Percentiles rank a stretch among this genome's conserved stretches.
Conservation (phyloP, 2,797 vertebrate species). For the Crocodylus rhombifer region DNA sequence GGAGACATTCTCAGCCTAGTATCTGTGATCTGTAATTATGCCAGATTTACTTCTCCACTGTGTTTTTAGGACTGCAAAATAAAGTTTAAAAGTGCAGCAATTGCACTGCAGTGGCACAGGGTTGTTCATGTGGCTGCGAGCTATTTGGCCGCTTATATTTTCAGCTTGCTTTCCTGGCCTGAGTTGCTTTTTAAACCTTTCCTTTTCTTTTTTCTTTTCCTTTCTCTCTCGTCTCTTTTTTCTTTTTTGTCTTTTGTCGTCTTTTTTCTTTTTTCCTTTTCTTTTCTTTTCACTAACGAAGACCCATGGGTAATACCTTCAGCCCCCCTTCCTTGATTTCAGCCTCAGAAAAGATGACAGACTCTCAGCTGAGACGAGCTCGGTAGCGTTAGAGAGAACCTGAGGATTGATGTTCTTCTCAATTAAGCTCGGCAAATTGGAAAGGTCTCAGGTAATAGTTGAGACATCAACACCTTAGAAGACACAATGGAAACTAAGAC, state of each 20-base stretch:
- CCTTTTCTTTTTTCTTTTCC: not conserved
- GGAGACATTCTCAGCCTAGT: slow-evolving; percentile 40
- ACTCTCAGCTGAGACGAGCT: not conserved
- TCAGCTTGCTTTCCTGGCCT: not conserved
- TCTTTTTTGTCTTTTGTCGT: not conserved
- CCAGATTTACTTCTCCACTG: slow-evolving; percentile 19
- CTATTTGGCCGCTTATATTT: not conserved
- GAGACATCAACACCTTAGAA: slow-evolving; percentile 19
- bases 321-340: not conserved
- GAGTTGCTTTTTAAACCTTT: not conserved
- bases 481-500: slow-evolving; percentile 41
- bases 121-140: rapidly evolving
- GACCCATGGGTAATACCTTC: not conserved
- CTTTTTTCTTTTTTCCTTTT: not conserved
- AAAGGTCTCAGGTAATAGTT: slow-evolving; percentile 2
- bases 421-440: not conserved
- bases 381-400: not conserved
- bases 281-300: not conserved
- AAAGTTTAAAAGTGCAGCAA: not conserved
- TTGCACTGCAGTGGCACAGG: rapidly evolving
- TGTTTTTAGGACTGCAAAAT: slow-evolving; percentile 35
- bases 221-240: not conserved
- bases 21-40: slow-evolving; percentile 21
- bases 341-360: slow-evolving; percentile 1
- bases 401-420: not conserved